Percentiles rank a stretch among this genome's conserved stretches.
phyloP scores from a whole-genome alignment of 1,140 invertebrate species.

The Anoplolepis gracilipes region DNA sequence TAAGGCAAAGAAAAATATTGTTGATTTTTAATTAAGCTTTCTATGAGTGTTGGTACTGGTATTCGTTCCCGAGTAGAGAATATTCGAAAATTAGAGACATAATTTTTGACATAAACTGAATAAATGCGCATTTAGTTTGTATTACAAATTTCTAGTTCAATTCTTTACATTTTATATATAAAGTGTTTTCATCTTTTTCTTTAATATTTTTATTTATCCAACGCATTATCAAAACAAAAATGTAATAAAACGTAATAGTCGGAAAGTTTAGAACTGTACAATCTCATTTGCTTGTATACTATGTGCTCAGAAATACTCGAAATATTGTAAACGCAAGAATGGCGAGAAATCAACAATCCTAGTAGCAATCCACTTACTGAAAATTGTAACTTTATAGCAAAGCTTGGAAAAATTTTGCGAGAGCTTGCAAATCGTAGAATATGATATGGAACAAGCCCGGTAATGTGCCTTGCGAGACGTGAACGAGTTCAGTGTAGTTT shows the following conservation, averaged over 20 bases:
- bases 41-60: not conserved
- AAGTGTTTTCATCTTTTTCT: not conserved
- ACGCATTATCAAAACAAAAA: not conserved
- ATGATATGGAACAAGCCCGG: conserved; percentile 10
- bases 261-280: not conserved
- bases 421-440: conserved; percentile 29
- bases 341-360: not conserved
- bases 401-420: not conserved
- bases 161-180: not conserved
- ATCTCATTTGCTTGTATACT: not conserved
- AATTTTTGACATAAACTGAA: not conserved
- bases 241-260: not conserved
- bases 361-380: too few relatives aligned
- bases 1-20: not conserved
- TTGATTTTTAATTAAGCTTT: conserved; percentile 11
- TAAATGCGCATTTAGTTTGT: not conserved
- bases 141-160: not conserved
- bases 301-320: not conserved
- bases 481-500: conserved; percentile 51
- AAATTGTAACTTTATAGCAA: not conserved
- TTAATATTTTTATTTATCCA: not conserved
- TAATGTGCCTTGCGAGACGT: conserved; percentile 45
- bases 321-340: not conserved
- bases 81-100: not conserved
- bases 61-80: not conserved